Percentiles rank a stretch among this genome's conserved stretches.
Conservation (phyloP, 2,888 invertebrate genomes). For the Cheilosia impressa region DNA sequence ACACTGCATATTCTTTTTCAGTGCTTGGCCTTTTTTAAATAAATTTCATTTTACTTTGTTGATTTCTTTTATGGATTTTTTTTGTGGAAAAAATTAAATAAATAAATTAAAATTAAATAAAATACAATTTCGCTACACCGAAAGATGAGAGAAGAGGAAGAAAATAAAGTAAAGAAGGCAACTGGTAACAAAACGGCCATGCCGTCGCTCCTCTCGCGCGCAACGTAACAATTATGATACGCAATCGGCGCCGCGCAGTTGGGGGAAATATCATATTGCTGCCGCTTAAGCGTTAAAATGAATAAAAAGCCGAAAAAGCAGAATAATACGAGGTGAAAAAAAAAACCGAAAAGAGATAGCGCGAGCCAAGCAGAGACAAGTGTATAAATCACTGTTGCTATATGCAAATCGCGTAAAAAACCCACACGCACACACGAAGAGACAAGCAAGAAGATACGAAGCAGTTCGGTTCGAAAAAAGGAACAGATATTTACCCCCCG, state of each 20-base stretch:
- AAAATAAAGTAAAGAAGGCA: slow-evolving; percentile 27
- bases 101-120: slow-evolving; percentile 6
- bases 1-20: slow-evolving; percentile 14
- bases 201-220: slow-evolving; percentile 55
- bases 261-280: slow-evolving; percentile 60
- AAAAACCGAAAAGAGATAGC: slow-evolving; percentile 3
- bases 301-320: neutral
- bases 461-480: neutral
- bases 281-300: neutral
- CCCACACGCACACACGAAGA: neutral
- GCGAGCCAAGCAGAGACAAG: neutral
- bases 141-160: neutral
- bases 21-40: neutral
- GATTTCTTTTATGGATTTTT: no score
- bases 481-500: neutral
- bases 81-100: neutral
- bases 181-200: slow-evolving; percentile 47
- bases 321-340: no score
- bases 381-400: no score
- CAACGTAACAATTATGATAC: slow-evolving; percentile 61
- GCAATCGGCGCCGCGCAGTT: slow-evolving; percentile 48
- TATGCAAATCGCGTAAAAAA: slow-evolving; percentile 34
- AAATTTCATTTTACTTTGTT: neutral
- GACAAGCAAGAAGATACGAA: neutral
- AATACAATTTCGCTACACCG: slow-evolving; percentile 17